Evolutionary conservation across 2,888 invertebrate genomes (phyloP).

Genomic region (Oscheius sp.): DNA sequence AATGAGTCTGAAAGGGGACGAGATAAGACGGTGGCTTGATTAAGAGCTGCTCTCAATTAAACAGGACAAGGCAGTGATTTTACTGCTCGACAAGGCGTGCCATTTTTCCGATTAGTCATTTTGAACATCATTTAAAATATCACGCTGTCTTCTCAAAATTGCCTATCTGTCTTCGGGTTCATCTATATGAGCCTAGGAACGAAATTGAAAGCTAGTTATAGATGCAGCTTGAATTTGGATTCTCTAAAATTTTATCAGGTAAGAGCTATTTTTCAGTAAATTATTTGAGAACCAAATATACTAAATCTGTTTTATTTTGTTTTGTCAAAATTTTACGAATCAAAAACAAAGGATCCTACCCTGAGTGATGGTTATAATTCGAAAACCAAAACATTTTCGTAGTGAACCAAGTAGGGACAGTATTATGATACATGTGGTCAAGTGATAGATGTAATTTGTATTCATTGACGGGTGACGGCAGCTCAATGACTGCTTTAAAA

Average conservation of each 20-base stretch:
- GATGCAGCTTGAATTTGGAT: too few species aligned
- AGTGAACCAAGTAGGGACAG: conserved; percentile 7
- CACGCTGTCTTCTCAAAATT: conserved; percentile 25
- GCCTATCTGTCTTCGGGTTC: conserved; percentile 22
- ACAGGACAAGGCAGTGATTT: conserved; percentile 17
- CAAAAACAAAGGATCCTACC: too few species aligned
- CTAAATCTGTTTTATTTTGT: too few species aligned
- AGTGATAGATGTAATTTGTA: conserved; percentile 26
- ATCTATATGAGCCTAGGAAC: too few species aligned
- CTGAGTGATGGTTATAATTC: too few species aligned
- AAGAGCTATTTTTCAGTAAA: too few species aligned
- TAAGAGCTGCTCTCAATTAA: conserved; percentile 23
- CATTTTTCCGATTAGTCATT: conserved; percentile 3
- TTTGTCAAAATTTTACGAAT: too few species aligned
- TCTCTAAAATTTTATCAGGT: too few species aligned
- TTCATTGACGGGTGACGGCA: conserved; percentile 25
- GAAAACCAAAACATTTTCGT: too few species aligned
- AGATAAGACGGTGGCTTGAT: conserved; percentile 28
- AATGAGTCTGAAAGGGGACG: conserved; percentile 1
- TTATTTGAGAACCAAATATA: too few species aligned
- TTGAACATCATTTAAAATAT: conserved; percentile 28
- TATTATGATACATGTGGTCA: conserved; percentile 26
- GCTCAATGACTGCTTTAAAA: conserved; percentile 26
- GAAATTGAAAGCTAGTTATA: too few species aligned
- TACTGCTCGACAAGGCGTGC: not conserved